These are phyloP conservation scores for Thryonomys swinderianus DNA, from an alignment of 2,113 vertebrate genomes.

Conservation along the genomic window DNA sequence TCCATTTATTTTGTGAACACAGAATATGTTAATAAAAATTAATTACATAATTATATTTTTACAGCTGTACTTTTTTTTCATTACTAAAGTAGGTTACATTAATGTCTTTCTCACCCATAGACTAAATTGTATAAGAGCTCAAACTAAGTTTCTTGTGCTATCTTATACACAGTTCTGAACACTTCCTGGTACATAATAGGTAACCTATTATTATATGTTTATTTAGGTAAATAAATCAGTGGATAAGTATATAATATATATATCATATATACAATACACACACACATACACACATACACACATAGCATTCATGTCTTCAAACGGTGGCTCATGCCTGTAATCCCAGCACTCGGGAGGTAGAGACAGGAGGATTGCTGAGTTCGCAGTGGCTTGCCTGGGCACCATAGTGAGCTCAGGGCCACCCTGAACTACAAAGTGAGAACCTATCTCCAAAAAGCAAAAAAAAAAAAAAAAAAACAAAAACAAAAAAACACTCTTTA, in stretches of 20 bases:
- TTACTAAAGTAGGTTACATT: not conserved
- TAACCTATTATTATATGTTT: not conserved
- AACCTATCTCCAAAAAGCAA: too few relatives aligned
- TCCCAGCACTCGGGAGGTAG: too few relatives aligned
- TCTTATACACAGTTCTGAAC: not conserved
- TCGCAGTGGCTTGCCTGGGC: too few relatives aligned
- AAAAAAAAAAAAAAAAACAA: too few relatives aligned
- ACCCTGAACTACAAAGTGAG: too few relatives aligned
- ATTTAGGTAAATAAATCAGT: not conserved
- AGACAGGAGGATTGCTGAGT: too few relatives aligned
- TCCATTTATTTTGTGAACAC: not conserved
- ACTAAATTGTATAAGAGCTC: not conserved
- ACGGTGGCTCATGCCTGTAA: too few relatives aligned
- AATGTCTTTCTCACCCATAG: not conserved
- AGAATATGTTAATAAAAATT: constrained; percentile 14
- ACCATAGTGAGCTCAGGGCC: too few relatives aligned
- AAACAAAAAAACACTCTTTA: accelerated
- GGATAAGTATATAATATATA: not conserved
- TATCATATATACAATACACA: too few relatives aligned
- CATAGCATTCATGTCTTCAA: not conserved
- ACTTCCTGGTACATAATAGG: not conserved
- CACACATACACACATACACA: too few relatives aligned
- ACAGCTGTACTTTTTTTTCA: not conserved
- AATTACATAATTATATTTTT: not conserved
- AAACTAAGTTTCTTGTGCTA: not conserved